Percentiles rank a stretch among this genome's conserved stretches.
Conservation (phyloP, 2,888 invertebrate genomes). For the Cephus sareptanus region DNA sequence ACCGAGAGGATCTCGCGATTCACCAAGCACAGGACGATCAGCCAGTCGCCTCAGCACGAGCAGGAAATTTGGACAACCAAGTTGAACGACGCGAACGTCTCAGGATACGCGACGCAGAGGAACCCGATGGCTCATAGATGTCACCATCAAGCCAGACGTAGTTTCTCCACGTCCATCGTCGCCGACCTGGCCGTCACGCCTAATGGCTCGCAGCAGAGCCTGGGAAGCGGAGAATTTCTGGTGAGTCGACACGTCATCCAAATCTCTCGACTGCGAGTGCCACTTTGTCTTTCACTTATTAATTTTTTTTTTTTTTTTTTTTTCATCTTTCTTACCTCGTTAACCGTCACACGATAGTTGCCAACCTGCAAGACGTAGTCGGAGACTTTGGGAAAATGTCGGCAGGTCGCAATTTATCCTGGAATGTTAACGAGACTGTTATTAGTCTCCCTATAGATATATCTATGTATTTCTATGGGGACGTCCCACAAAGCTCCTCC, state of each 20-base stretch:
- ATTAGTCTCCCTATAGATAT: neutral
- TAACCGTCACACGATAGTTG: neutral
- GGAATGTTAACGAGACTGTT: neutral
- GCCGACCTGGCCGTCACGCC: conserved; percentile 53
- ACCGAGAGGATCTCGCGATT: conserved; percentile 54
- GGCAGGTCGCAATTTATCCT: neutral
- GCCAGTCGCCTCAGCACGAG: conserved; percentile 52
- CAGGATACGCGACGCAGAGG: conserved; percentile 47
- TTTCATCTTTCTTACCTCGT: neutral
- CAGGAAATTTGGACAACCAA: conserved; percentile 53
- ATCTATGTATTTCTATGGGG: neutral
- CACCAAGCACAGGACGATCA: conserved; percentile 54
- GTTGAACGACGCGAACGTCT: conserved; percentile 38
- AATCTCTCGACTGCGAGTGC: neutral
- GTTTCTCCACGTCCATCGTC: conserved; percentile 57
- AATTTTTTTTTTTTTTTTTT: neutral
- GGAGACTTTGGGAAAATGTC: neutral
- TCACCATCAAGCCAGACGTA: conserved; percentile 52
- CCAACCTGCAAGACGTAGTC: neutral
- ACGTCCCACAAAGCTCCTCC: neutral
- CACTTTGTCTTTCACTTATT: neutral
- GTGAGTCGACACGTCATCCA: conserved; percentile 39
- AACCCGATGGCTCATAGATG: conserved; percentile 43
- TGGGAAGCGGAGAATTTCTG: conserved; percentile 55
- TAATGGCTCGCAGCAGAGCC: conserved; percentile 56